These are phyloP conservation scores for Samia ricini DNA, from an alignment of 1,140 invertebrate genomes.

Conservation along the genomic window DNA sequence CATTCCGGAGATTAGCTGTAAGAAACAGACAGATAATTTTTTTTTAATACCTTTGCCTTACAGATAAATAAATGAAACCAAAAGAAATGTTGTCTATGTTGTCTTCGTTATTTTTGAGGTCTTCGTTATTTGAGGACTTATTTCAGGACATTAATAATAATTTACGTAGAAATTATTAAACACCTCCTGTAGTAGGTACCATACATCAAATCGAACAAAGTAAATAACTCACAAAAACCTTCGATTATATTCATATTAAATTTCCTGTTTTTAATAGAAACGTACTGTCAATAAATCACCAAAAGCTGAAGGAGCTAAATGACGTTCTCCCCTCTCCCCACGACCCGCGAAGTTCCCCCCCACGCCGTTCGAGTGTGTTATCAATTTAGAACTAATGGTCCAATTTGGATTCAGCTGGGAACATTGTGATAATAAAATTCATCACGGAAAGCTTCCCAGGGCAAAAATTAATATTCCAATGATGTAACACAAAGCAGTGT, in stretches of 20 bases:
- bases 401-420: constrained; percentile 65
- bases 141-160: no score
- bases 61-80: no score
- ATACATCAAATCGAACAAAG: no score
- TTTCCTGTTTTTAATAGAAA: constrained; percentile 30
- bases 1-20: no score
- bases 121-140: no score
- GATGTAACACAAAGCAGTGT: constrained; percentile 63
- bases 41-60: no score
- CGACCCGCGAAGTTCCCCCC: not conserved
- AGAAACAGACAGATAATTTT: no score
- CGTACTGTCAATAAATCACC: constrained; percentile 35
- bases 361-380: constrained; percentile 36
- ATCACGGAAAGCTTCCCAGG: constrained; percentile 60
- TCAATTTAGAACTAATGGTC: constrained; percentile 67
- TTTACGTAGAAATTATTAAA: no score
- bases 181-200: no score
- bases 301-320: constrained; percentile 21
- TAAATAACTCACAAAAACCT: not conserved
- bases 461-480: constrained; percentile 74
- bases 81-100: no score
- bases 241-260: constrained; percentile 12
- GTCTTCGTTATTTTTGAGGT: no score
- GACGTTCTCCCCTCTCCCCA: constrained; percentile 18
- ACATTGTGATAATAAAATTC: constrained; percentile 68